Percentiles rank a stretch among this genome's conserved stretches.
Conservation (phyloP, 2,797 vertebrate genomes). For the Lepus oiostolus region DNA sequence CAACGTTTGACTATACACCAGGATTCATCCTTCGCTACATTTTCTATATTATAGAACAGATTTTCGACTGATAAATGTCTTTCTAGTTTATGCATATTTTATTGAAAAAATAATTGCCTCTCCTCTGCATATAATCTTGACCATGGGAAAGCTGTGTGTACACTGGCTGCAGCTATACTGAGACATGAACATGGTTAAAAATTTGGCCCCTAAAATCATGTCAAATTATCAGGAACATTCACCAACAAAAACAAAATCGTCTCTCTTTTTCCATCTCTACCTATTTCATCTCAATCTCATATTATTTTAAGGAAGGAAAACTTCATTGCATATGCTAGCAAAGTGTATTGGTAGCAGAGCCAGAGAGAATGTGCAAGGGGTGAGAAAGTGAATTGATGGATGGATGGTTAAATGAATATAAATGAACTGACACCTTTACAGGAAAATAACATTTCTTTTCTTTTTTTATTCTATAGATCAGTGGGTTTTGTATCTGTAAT, state of each 20-base stretch:
- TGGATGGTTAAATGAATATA: slow-evolving; percentile 94
- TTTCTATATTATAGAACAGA: slow-evolving; percentile 32
- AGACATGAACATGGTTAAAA: slow-evolving; percentile 64
- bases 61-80: slow-evolving; percentile 53
- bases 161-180: slow-evolving; percentile 31
- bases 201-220: slow-evolving; percentile 71
- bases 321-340: slow-evolving; percentile 90
- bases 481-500: slow-evolving; percentile 92
- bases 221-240: slow-evolving; percentile 63
- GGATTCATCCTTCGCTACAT: slow-evolving; percentile 44
- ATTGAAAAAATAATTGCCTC: slow-evolving; percentile 48
- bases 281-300: slow-evolving; percentile 78
- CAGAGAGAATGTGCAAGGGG: slow-evolving; percentile 90
- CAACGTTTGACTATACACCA: background rate
- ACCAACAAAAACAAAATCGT: slow-evolving; percentile 67
- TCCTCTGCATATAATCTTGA: slow-evolving; percentile 15
- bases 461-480: slow-evolving; percentile 93
- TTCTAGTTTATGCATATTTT: slow-evolving; percentile 38
- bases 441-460: slow-evolving; percentile 92
- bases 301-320: slow-evolving; percentile 84
- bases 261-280: slow-evolving; percentile 79
- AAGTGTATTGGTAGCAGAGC: slow-evolving; percentile 87
- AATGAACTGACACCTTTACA: slow-evolving; percentile 93
- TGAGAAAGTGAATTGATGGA: slow-evolving; percentile 92
- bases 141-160: background rate